Conservation (phyloP, 1,140 invertebrate genomes). For the Dryas iulia region DNA sequence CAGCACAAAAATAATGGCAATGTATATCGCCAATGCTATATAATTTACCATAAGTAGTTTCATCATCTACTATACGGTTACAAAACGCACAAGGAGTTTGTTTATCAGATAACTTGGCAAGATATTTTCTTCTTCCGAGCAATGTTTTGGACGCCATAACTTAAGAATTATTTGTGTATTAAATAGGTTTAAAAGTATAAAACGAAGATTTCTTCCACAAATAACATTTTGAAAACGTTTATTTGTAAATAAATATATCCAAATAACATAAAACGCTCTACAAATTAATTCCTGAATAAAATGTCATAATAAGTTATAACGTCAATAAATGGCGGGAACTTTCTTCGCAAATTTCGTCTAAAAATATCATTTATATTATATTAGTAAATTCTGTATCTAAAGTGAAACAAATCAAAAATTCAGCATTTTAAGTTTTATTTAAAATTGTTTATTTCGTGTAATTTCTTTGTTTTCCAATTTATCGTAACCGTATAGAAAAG, state of each 20-base stretch:
- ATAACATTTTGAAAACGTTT: not conserved
- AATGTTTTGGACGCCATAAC: constrained; percentile 4
- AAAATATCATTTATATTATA: not conserved
- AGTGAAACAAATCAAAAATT: no score
- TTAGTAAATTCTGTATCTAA: no score
- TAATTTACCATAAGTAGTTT: constrained; percentile 62
- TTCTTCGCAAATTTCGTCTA: not conserved
- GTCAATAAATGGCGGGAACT: constrained; percentile 10
- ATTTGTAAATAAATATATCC: not conserved
- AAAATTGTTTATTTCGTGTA: no score
- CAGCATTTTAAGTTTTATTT: no score
- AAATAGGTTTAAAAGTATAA: not conserved
- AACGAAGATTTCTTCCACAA: not conserved
- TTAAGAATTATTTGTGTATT: not conserved
- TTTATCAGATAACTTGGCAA: constrained; percentile 53
- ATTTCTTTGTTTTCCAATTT: no score
- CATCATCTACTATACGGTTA: constrained; percentile 53
- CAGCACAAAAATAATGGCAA: constrained; percentile 73
- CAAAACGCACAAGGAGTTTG: constrained; percentile 61
- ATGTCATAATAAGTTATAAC: constrained; percentile 9
- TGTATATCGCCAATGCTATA: constrained; percentile 65
- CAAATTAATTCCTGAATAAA: not conserved
- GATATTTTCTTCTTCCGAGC: constrained; percentile 34
- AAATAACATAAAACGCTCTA: not conserved
- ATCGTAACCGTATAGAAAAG: no score